Evolutionary conservation across 2,888 invertebrate genomes (phyloP).

Genomic region (Steinernema carpocapsae): DNA sequence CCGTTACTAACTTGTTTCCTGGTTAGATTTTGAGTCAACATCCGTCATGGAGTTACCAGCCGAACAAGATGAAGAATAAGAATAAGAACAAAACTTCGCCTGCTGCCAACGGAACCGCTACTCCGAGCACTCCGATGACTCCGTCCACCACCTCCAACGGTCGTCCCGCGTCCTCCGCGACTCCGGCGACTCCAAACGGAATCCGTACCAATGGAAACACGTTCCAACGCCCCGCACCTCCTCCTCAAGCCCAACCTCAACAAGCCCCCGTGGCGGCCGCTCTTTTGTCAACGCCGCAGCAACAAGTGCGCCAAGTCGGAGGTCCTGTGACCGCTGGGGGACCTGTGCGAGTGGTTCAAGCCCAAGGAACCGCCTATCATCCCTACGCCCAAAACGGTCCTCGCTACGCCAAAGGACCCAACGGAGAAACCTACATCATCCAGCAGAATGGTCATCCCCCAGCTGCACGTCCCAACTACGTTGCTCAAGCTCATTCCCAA

Average conservation of each 20-base stretch:
- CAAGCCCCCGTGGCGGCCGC: conserved; percentile 17
- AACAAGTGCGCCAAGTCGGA: background rate
- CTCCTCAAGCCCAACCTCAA: background rate
- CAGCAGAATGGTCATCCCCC: conserved; percentile 23
- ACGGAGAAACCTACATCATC: conserved; percentile 22
- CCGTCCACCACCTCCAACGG: background rate
- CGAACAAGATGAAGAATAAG: conserved; percentile 41
- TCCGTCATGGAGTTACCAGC: conserved; percentile 41
- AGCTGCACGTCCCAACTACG: background rate
- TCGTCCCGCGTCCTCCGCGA: conserved; percentile 37
- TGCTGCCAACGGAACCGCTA: conserved; percentile 36
- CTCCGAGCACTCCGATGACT: conserved; percentile 36
- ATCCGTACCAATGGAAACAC: background rate
- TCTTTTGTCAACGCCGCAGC: conserved; percentile 6
- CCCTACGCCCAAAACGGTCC: background rate
- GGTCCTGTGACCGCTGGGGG: background rate
- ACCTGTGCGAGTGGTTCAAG: conserved; percentile 12
- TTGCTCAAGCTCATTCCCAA: background rate
- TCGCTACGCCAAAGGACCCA: conserved; percentile 18
- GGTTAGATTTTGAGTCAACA: conserved; percentile 43
- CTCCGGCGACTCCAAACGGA: conserved; percentile 23
- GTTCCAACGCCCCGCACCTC: conserved; percentile 19
- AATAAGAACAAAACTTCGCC: conserved; percentile 34
- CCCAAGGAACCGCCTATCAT: conserved; percentile 8
- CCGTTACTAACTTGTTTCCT: too few species aligned